Conservation (phyloP, 2,888 invertebrate species). For the Nephrotoma flavescens region DNA sequence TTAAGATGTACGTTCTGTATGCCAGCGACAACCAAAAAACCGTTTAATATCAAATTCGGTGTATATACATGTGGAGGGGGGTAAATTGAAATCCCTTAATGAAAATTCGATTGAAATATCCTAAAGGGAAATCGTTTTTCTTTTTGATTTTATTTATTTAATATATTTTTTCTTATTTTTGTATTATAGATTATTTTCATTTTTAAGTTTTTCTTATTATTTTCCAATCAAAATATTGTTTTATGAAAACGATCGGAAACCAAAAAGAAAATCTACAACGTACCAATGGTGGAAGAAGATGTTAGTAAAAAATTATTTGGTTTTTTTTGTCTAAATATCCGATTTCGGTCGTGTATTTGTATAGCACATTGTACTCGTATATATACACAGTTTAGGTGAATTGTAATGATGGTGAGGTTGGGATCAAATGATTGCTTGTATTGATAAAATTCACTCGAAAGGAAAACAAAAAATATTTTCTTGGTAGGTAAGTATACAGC, state of each 20-base stretch:
- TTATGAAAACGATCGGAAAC: background rate
- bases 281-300: background rate
- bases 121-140: background rate
- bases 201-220: background rate
- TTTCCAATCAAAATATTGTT: background rate
- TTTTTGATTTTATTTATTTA: background rate
- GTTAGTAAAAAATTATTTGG: background rate
- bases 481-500: background rate
- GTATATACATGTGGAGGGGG: background rate
- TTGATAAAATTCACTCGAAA: background rate
- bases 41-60: background rate
- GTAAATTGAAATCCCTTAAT: background rate
- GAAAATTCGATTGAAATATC: background rate
- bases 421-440: background rate
- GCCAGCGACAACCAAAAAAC: background rate
- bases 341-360: background rate
- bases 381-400: background rate
- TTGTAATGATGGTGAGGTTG: background rate
- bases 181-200: background rate
- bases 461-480: background rate
- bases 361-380: background rate
- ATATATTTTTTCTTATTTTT: background rate
- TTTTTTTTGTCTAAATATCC: background rate
- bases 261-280: background rate
- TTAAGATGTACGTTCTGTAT: no score